A percentile compares a stretch with the other conserved stretches of the same genome.
These are phyloP conservation scores for Dorcus parallelipipedus DNA, from an alignment of 2,888 invertebrate genomes.

Conservation along the genomic window DNA sequence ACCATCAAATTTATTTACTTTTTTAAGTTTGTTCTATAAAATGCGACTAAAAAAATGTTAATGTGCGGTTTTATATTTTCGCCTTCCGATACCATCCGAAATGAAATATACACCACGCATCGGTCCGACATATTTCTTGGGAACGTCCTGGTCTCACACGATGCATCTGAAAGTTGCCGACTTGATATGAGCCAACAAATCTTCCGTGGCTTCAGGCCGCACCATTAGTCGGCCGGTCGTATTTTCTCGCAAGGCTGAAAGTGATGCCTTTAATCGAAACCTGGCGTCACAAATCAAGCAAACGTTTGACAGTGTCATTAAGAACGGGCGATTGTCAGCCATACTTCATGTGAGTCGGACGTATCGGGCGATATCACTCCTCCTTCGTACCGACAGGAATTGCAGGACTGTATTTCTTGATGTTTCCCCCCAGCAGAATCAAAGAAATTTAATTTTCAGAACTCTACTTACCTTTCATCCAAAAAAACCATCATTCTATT, in stretches of 20 bases:
- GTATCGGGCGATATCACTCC: constrained; percentile 38
- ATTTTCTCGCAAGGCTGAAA: constrained; percentile 48
- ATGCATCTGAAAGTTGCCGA: neutral
- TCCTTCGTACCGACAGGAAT: constrained; percentile 27
- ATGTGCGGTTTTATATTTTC: no score
- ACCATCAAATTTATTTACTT: no score
- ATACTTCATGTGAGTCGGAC: constrained; percentile 42
- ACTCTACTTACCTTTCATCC: neutral
- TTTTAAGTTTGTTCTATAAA: no score
- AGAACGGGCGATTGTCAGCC: constrained; percentile 49
- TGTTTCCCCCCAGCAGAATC: neutral
- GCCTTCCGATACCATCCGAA: no score
- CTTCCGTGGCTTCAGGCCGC: constrained; percentile 15
- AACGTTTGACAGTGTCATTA: constrained; percentile 49
- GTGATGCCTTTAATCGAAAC: constrained; percentile 50
- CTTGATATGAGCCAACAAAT: constrained; percentile 15
- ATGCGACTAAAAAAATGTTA: no score
- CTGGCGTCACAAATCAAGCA: constrained; percentile 50
- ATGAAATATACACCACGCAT: no score
- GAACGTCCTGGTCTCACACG: neutral
- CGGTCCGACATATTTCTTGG: neutral
- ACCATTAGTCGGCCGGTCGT: constrained; percentile 38
- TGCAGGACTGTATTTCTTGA: constrained; percentile 24
- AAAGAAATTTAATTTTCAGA: neutral
- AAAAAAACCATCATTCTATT: no score